Evolutionary conservation across 2,888 invertebrate species (phyloP), one percentile per base, ranked within the genome.

Genomic region (Campaea margaritaria): DNA sequence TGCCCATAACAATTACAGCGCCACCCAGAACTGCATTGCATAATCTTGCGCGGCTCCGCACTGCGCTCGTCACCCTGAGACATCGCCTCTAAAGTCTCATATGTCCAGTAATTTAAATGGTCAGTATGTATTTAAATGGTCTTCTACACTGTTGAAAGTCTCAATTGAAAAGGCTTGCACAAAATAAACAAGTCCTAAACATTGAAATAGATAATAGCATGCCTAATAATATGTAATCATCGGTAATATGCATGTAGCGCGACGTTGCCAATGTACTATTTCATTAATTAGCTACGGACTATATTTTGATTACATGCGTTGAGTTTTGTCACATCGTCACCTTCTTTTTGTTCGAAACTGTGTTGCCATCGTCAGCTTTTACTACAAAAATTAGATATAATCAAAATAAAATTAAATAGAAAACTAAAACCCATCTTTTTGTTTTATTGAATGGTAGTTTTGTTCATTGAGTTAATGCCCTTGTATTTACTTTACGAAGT

Each of bases 221-320:
- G 43, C 15, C 39, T 58, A 54, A 53, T 54, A 57, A 57, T 21
- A 60, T 53, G 60, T 51, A 64, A 59, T 57, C 53, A 51, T 54
- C 53, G 54, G 53, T 44, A 57, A 60, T 54, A 54, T 45, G 39
- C 39, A 44, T 13, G 49, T 38, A 56, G 50, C 53, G 58, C 48
- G 60, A 62, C 53, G 46, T 62, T 55, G 59, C 41, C 51, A 46
- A 41, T 27, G 42, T 45, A 36, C 50, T 41, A 12, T 36, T 62
- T 14, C 14, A 48, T 52, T 63, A 58, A 65, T 36, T 36, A 36
- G 36, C 36, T 36, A 15, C n/a, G 10, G 44, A n/a, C 42, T 43
- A 21, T 45, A 42, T 54, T 50, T 36, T 36, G 36, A n/a, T 36
- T 45, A 44, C 38, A 49, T 49, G 48, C 41, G 16, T 36, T 44